Conservation (phyloP, 92 coral and sea anemone genomes). For the Zoanthus gigantus region DNA sequence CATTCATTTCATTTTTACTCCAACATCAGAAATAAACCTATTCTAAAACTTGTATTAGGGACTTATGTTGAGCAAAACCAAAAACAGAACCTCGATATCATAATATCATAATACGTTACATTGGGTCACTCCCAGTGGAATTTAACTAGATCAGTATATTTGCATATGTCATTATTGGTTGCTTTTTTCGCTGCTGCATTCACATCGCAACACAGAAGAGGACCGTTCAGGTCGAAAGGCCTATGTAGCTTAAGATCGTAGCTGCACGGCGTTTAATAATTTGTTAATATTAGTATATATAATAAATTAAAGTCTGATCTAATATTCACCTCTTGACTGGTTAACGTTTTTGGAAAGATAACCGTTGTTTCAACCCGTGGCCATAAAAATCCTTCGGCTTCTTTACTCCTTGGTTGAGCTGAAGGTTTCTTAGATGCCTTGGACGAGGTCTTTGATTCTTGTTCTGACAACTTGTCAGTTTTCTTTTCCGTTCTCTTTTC, state of each 20-base stretch:
- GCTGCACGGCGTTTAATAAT: no score
- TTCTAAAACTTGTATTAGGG: neutral
- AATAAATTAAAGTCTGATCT: neutral
- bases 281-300: no score
- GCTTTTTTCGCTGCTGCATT: no score
- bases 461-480: conserved; percentile 19
- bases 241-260: no score
- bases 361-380: conserved; percentile 87
- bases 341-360: conserved; percentile 87
- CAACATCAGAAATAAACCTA: no score
- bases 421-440: conserved; percentile 19
- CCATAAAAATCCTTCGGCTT: conserved; percentile 56
- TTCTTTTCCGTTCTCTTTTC: conserved; percentile 47
- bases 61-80: neutral
- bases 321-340: conserved; percentile 78
- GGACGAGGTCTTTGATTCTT: conserved; percentile 38
- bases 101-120: neutral
- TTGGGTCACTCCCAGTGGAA: no score
- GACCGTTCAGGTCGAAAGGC: no score
- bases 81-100: neutral
- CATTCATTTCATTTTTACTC: no score
- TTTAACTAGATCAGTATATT: no score
- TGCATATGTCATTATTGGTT: no score
- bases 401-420: conserved; percentile 16
- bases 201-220: no score